Evolutionary conservation across 2,888 invertebrate genomes (phyloP), one percentile per base, ranked within the genome.

Genomic region (Hydrotaea diabolus): DNA sequence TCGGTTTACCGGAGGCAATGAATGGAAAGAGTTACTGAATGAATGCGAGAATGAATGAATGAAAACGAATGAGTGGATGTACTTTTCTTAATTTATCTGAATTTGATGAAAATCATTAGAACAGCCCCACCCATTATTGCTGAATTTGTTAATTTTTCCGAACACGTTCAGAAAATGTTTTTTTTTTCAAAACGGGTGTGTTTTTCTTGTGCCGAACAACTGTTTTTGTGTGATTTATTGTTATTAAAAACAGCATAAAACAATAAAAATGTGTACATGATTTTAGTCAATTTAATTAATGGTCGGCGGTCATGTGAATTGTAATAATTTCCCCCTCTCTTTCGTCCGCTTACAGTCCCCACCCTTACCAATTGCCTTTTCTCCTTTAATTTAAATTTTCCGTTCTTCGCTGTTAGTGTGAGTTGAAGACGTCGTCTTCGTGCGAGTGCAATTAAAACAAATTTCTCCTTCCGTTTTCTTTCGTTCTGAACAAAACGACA

Each of bases 251-350:
- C 17, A 59, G 15, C 26, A 77, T 49, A 78, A 43, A 75, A 53
- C 74, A 57, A 69, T 78, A 69, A 82, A 77, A 31, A 36, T 19
- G 49, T 64, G 26, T 55, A 26, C 62, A 81, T 26, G 81, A 21
- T 53, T 55, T 72, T 43, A 71, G 23, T 81, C 77, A 72, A 73
- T 81, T 73, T 82, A 77, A 75, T 82, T 78, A 78, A 78, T 69
- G 36, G 66, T 23, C 21, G 49, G 66, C 53, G 46, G 73, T 66
- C 49, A 57, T n/a, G 36, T 78, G 39, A 77, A 69, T 77, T 66
- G 72, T 79, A 43, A 43, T 74, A 53, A 53, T 55, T 36, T 64
- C 23, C 73, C 5, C 19, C 17, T 11, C 64, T n/a, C 23, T 57
- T 39, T 7, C n/a, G 26, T 7, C 31, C 31, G 3, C 2, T 31